Evolutionary conservation across 2,113 vertebrate genomes (phyloP).

Genomic region (Calidris pugnax): DNA sequence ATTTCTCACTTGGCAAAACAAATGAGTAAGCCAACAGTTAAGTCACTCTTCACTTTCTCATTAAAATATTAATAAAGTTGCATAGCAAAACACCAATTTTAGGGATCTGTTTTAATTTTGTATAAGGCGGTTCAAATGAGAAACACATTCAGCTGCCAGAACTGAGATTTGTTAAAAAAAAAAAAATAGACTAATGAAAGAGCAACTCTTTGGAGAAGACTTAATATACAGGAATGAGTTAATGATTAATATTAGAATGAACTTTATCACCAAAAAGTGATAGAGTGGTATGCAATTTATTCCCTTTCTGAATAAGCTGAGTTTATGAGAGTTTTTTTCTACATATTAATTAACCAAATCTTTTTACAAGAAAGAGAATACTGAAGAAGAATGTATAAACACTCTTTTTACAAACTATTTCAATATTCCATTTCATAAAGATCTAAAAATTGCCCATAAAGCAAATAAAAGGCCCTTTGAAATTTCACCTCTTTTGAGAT

Average conservation of each 20-base stretch:
- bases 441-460: constrained; percentile 6
- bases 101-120: neutral
- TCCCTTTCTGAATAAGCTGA: neutral
- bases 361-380: neutral
- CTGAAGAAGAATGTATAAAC: neutral
- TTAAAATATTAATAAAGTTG: neutral
- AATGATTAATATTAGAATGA: neutral
- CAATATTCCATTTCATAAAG: neutral
- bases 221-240: neutral
- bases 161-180: neutral
- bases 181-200: neutral
- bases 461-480: constrained; percentile 37
- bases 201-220: neutral
- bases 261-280: neutral
- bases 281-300: neutral
- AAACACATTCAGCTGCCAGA: neutral
- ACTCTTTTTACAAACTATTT: constrained; percentile 8
- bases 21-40: neutral
- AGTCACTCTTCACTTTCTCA: neutral
- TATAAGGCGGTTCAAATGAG: neutral
- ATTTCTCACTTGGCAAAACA: neutral
- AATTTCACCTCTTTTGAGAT: neutral
- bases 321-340: neutral
- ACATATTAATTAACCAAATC: neutral
- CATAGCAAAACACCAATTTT: neutral